phyloP scores from a whole-genome alignment of 2,797 vertebrate genomes.

The Ataeniobius toweri region DNA sequence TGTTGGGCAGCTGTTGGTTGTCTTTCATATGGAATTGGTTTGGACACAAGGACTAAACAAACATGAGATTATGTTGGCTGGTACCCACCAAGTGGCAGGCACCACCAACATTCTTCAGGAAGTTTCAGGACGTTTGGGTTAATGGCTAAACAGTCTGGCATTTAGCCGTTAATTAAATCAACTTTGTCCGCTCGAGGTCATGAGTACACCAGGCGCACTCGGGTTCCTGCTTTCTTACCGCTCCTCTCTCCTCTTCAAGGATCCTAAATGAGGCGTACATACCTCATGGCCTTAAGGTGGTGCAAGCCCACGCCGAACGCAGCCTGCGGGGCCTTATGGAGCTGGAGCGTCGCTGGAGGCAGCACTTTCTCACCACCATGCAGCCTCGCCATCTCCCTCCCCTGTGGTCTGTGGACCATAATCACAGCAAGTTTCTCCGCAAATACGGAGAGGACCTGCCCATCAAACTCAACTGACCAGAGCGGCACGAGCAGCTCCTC shows the following conservation, averaged over 20 bases:
- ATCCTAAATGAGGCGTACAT: conserved; percentile 91
- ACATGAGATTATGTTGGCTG: no score
- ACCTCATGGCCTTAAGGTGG: conserved; percentile 97
- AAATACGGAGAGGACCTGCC: conserved; percentile 89
- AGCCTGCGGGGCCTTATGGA: conserved; percentile 91
- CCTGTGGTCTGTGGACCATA: conserved; percentile 93
- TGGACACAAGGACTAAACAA: no score
- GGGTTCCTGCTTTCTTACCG: background rate
- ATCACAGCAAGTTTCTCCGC: conserved; percentile 92
- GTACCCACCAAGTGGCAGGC: background rate
- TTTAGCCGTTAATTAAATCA: background rate
- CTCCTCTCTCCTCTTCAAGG: conserved; percentile 72
- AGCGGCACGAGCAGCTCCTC: background rate
- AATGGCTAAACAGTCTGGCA: background rate
- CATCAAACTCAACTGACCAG: conserved; percentile 79
- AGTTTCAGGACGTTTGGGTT: background rate
- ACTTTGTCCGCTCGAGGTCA: background rate
- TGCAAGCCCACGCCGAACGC: conserved; percentile 79
- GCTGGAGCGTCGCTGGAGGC: conserved; percentile 93
- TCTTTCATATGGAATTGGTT: no score
- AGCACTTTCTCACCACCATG: conserved; percentile 95
- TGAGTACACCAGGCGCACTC: background rate
- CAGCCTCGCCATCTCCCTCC: conserved; percentile 89
- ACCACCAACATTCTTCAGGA: no score
- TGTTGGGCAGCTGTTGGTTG: no score